phyloP scores from a whole-genome alignment of 2,113 vertebrate species.

The Tetrax tetrax region DNA sequence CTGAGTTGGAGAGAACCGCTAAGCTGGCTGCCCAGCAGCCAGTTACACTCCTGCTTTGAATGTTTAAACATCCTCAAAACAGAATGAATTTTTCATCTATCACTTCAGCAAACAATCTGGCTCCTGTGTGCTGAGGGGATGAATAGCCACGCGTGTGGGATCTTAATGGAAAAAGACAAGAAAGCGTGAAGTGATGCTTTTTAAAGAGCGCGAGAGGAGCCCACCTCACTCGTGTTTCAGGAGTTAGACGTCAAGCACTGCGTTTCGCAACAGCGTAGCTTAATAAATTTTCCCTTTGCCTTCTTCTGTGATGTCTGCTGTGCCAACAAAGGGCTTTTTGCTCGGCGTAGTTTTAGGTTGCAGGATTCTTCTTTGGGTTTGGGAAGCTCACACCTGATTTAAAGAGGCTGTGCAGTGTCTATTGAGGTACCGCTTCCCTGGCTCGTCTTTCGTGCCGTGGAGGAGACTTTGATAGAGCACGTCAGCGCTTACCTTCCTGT shows the following conservation, averaged over 20 bases:
- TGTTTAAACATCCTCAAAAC: constrained; percentile 61
- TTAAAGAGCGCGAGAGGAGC: background rate
- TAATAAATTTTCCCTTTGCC: background rate
- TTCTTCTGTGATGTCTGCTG: background rate
- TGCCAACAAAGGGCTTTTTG: background rate
- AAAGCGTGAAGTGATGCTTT: constrained; percentile 31
- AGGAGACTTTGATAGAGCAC: background rate
- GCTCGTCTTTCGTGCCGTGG: rapidly evolving
- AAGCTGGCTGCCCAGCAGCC: constrained; percentile 39
- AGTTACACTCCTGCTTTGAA: constrained; percentile 45
- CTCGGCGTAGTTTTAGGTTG: background rate
- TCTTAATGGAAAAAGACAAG: constrained; percentile 55
- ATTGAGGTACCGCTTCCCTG: rapidly evolving
- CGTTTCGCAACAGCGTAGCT: background rate
- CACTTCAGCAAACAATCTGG: constrained; percentile 62
- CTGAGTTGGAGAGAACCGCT: background rate
- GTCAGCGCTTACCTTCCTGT: background rate
- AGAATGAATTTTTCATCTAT: constrained; percentile 70
- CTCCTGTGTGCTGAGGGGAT: constrained; percentile 51
- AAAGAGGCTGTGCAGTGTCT: background rate
- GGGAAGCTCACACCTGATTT: background rate
- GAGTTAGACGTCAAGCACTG: background rate
- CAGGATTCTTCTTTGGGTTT: background rate
- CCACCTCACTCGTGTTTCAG: background rate
- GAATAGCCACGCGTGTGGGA: constrained; percentile 43